A percentile compares a stretch with the other conserved stretches of the same genome.
Conservation (phyloP, 2,888 invertebrate species). For the Ceriagrion tenellum region DNA sequence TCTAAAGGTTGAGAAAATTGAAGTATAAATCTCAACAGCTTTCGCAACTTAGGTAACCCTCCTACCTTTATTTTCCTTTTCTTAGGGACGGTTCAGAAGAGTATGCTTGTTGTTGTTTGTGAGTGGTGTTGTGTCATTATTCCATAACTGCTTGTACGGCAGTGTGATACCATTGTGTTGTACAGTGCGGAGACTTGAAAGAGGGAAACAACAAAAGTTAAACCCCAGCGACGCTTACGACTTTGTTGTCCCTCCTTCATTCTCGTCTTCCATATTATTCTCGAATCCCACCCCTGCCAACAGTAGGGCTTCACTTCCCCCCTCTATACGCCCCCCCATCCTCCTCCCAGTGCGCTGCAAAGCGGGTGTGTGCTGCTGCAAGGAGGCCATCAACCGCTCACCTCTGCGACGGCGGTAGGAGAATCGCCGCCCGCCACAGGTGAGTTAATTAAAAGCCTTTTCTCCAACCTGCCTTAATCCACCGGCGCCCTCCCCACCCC, state of each 20-base stretch:
- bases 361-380: neutral
- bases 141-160: too few species aligned
- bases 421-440: constrained; percentile 33
- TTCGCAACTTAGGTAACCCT: too few species aligned
- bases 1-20: too few species aligned
- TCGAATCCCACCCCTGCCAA: neutral
- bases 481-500: neutral
- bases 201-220: neutral
- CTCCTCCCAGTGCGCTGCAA: neutral
- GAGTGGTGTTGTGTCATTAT: too few species aligned
- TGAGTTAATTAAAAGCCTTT: neutral
- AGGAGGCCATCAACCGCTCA: neutral
- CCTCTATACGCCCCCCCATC: neutral
- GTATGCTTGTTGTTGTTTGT: too few species aligned
- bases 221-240: neutral
- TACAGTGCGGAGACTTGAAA: neutral
- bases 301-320: neutral
- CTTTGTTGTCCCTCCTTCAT: neutral
- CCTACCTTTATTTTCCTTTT: too few species aligned
- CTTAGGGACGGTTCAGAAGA: too few species aligned
- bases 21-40: too few species aligned
- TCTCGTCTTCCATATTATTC: neutral
- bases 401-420: neutral
- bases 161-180: neutral
- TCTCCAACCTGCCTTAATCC: neutral